Evolutionary conservation across 2,113 vertebrate species (phyloP).

Genomic region (Rhadina sibilatrix): DNA sequence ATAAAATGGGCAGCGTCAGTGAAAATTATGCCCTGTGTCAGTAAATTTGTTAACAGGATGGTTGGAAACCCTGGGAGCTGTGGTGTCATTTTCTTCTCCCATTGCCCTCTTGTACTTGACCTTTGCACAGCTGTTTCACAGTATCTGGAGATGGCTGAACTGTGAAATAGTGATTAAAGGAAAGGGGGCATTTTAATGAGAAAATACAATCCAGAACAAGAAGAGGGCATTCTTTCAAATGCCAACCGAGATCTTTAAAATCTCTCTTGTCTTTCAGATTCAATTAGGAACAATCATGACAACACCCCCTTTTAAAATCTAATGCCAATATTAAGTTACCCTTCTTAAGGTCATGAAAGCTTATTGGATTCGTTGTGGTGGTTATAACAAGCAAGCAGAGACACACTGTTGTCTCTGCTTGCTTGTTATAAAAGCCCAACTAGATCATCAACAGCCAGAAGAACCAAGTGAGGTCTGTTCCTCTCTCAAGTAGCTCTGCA

Average conservation of each 20-base stretch:
- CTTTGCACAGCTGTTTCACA: slow-evolving; percentile 60
- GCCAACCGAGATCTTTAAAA: slow-evolving; percentile 25
- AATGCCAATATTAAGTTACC: neutral
- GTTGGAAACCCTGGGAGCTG: slow-evolving; percentile 23
- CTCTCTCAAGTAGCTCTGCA: neutral
- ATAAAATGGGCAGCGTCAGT: slow-evolving; percentile 55
- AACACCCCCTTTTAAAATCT: neutral
- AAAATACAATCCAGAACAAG: slow-evolving; percentile 37
- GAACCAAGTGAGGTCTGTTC: neutral
- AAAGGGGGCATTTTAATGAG: slow-evolving; percentile 56
- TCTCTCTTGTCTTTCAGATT: slow-evolving; percentile 28
- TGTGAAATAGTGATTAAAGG: slow-evolving; percentile 49
- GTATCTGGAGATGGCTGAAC: slow-evolving; percentile 56
- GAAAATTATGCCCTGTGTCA: slow-evolving; percentile 61
- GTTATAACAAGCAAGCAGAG: neutral
- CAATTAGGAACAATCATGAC: neutral
- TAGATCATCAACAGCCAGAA: neutral
- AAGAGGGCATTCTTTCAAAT: slow-evolving; percentile 37
- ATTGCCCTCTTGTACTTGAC: slow-evolving; percentile 50
- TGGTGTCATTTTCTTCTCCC: slow-evolving; percentile 39
- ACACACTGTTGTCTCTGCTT: neutral
- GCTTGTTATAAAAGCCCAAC: neutral
- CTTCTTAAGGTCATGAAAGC: neutral
- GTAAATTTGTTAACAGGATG: slow-evolving; percentile 56
- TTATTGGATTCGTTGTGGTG: neutral